Base-by-base conservation (phyloP, 2,113 vertebrate species). In the Bostrychus sinensis region DNA sequence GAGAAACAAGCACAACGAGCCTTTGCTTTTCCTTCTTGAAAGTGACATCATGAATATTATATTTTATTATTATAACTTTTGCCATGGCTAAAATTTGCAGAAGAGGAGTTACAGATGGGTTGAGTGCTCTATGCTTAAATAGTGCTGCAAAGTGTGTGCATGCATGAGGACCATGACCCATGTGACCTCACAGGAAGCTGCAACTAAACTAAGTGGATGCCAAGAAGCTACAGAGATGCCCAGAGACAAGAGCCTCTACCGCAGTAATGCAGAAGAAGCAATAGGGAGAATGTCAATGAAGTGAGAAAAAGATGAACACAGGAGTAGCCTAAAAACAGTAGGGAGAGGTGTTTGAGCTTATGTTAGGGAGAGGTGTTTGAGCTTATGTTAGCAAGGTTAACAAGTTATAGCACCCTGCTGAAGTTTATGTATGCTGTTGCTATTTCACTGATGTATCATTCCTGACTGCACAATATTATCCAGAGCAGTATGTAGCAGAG, bases 181-280 rank as follows among this genome's bases (percentile, higher is more conserved):
- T 59, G 45, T 42, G 56, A 65, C 55, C 70, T 72, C 36, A 9
- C 50, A 66, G 81, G 75, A 85, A 64, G 70, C 65, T 74, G 79
- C 75, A 80, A 84, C 66, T 69, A 74, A 80, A 84, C 71, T 68
- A 81, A 88, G n/a, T 59, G 66, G 56, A 85, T 86, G 83, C 77
- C 68, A 82, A 72, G 32, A 53, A 59, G 30, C 7, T 4, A 75
- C 53, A 41, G 67, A 10, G 46, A 50, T 41, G 50, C 22, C 23
- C 56, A 55, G 61, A 73, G 71, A 76, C 60, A 60, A 78, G 73
- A 58, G 71, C 25, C 64, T 62, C 51, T 80, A 68, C 80, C 86
- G 85, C 83, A 83, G 80, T 77, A 86, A 74, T 85, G 82, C 68
- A 84, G 80, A 36, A 63, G 66, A 1, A 14, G 60, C 32, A 28